These are phyloP conservation scores for Hyppa rectilinea DNA, from an alignment of 2,888 invertebrate genomes.

Conservation along the genomic window DNA sequence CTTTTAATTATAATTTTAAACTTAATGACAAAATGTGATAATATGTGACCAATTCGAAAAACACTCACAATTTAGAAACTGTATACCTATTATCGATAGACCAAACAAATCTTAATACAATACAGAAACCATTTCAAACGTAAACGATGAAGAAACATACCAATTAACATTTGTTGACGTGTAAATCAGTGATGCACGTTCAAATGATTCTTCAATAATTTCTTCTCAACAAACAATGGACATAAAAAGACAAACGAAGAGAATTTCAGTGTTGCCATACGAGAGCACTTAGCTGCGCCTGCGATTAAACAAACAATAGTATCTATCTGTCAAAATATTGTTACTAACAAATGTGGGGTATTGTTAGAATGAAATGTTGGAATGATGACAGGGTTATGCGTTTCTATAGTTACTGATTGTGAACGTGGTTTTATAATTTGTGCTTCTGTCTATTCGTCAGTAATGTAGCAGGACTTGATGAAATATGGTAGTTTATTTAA, in stretches of 20 bases:
- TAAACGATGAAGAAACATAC: background rate
- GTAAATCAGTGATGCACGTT: background rate
- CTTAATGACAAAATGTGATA: too few species aligned
- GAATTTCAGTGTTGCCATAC: slow-evolving; percentile 43
- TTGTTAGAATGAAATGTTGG: slow-evolving; percentile 40
- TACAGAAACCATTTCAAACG: background rate
- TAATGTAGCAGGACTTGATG: background rate
- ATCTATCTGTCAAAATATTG: slow-evolving; percentile 61
- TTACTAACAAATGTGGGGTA: slow-evolving; percentile 36
- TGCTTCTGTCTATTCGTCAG: background rate
- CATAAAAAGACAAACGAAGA: slow-evolving; percentile 50
- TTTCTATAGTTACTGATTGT: background rate
- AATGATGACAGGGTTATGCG: slow-evolving; percentile 57
- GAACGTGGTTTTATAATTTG: background rate
- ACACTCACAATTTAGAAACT: background rate
- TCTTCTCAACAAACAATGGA: slow-evolving; percentile 32
- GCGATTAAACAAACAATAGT: slow-evolving; percentile 47
- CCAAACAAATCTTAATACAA: background rate
- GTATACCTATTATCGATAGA: background rate
- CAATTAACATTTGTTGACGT: background rate
- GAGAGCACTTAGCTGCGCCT: slow-evolving; percentile 40
- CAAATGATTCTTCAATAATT: slow-evolving; percentile 8
- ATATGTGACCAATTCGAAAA: background rate
- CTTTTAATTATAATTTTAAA: too few species aligned
- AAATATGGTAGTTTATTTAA: background rate